Evolutionary conservation across 2,888 invertebrate species (phyloP), one percentile per base, ranked within the genome.

Genomic region (Agrotis clavis): DNA sequence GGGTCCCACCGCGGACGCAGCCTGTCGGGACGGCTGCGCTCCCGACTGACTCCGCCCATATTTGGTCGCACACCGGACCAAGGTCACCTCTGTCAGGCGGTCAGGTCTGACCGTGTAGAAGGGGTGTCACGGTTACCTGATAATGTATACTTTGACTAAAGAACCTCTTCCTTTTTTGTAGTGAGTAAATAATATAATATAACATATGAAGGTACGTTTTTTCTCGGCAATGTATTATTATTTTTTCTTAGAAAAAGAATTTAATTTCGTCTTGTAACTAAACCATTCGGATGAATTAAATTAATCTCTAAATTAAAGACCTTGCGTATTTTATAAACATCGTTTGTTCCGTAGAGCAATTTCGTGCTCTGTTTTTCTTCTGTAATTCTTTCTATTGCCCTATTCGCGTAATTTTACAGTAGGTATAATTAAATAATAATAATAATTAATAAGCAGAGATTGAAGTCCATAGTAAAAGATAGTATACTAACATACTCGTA

Each of bases 261-360:
- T 48, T 71, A 0, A 1, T 71, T 56, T 41, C 16, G 48, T 47
- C 16, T 63, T 51, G 41, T 45, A 18, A 51, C n/a, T 16, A 13
- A 41, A 41, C n/a, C 21, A 35, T 71, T 56, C 6, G 16, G 21
- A 35, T 54, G 35, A 71, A 71, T 57, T 71, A 41, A 25, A 35
- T 47, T 21, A n/a, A 35, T 50, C 9, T 21, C 4, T 21, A 16
- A 35, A 1, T 25, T 1, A 70, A 70, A 54, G 7, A 70, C 9
- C 50, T 25, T 25, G 14, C 41, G 13, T 41, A n/a, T 57, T 14
- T 51, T 57, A 25, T 53, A 59, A 21, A 3, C 11, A 11, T 30
- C 30, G 21, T 60, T 45, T 19, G 41, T 21, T 18, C 6, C 18
- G 16, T 19, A 47, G 47, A 61, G 7, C 35, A 21, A 63, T 25